Evolutionary conservation across 2,888 invertebrate species (phyloP).

Genomic region (Magallana nippona): DNA sequence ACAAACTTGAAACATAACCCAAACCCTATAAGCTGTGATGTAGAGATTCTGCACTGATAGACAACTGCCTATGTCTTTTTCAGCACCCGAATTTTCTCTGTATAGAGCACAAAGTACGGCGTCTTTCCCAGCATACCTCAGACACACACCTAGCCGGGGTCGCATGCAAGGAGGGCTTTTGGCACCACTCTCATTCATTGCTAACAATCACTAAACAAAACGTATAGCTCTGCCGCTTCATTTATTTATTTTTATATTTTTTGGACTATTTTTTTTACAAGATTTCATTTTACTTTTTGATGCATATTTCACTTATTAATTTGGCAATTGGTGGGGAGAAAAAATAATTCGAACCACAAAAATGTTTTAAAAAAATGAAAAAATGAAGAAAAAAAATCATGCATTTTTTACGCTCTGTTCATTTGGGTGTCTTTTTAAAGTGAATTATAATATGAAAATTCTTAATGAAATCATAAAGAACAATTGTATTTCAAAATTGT

Average conservation of each 20-base stretch:
- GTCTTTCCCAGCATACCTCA: slow-evolving; percentile 27
- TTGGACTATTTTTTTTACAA: background rate
- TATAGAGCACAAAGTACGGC: slow-evolving; percentile 39
- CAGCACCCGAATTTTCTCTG: slow-evolving; percentile 36
- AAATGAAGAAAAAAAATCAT: too few relatives aligned
- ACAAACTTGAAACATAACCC: too few relatives aligned
- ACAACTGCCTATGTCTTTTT: slow-evolving; percentile 37
- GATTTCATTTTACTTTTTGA: too few relatives aligned
- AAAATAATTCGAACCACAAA: too few relatives aligned
- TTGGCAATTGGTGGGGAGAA: too few relatives aligned
- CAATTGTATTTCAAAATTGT: too few relatives aligned
- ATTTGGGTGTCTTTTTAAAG: too few relatives aligned
- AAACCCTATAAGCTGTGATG: background rate
- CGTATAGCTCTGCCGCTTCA: slow-evolving; percentile 23
- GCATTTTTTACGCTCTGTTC: too few relatives aligned
- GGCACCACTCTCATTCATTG: slow-evolving; percentile 29
- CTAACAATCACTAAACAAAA: slow-evolving; percentile 30
- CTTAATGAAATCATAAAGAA: too few relatives aligned
- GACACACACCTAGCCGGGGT: slow-evolving; percentile 28
- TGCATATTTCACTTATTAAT: too few relatives aligned
- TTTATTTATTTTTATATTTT: slow-evolving; percentile 1
- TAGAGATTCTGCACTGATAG: slow-evolving; percentile 35
- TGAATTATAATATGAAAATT: too few relatives aligned
- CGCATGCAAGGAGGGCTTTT: slow-evolving; percentile 31
- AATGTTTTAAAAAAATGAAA: too few relatives aligned